Base-by-base conservation (phyloP, 2,888 invertebrate genomes). In the Tanytarsus gracilentus region DNA sequence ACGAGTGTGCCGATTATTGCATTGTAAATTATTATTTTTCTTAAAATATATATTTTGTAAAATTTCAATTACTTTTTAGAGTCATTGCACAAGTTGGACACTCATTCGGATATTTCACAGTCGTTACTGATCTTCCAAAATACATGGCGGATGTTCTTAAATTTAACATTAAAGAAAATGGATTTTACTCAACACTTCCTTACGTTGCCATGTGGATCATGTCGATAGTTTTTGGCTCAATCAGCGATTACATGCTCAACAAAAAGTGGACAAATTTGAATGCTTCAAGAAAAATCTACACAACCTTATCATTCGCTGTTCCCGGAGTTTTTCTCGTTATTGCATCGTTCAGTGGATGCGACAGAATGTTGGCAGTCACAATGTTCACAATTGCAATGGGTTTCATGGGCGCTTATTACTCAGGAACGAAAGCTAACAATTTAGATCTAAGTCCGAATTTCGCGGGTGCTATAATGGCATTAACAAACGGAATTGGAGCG, bases 1-100 rank as follows among this genome's bases (percentile, higher is more conserved):
- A 80, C 72, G 61, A 84, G 83, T 0, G 76, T 78, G 0, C 83
- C 84, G 0, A 69, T 85, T 1, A 83, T 83, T 82, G 84, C 84
- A 0, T 64, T 78, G 11, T 71, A 77, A 2, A 70, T 71, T 1
- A 77, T 72, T 36, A 63, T 72, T 5, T 72, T 14, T 25, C 4
- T 5, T 2, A 7, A 26, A 18, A 11, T 21, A 40, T 3, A 40
- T 6, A 21, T 21, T 44, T 2, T 30, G 7, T 8, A 30, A 30
- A 8, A 14, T 9, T 14, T 36, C 14, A 36, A 6, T 36, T 36
- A 4, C 14, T 11, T 39, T 55, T 44, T 36, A 55, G 55, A 36
- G 48, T 58, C 30, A 40, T 59, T n/a, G 84, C 84, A 65, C 82
- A 83, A 76, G 68, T 75, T 40, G 76, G 76, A 1, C 78, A 78